These are phyloP conservation scores for Mustela lutreola DNA, from an alignment of 2,113 vertebrate species.

Conservation along the genomic window DNA sequence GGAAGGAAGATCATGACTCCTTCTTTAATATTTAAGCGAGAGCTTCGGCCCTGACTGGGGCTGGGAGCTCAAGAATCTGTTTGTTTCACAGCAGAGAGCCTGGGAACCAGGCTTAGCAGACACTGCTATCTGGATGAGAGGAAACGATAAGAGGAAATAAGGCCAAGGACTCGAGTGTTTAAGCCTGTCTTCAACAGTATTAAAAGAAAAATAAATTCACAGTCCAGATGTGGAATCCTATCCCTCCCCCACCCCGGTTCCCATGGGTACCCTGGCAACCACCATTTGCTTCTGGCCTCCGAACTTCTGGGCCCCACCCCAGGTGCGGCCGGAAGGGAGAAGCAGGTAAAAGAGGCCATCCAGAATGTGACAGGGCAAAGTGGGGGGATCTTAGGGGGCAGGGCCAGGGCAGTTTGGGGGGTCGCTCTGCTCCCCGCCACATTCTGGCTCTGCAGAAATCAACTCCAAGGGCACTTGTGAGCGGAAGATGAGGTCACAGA, in stretches of 20 bases:
- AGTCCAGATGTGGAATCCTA: slow-evolving; percentile 46
- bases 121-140: slow-evolving; percentile 1
- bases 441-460: neutral
- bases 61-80: neutral
- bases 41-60: neutral
- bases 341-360: neutral
- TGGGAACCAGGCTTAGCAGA: slow-evolving; percentile 61
- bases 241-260: neutral
- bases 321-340: neutral
- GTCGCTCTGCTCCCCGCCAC: neutral
- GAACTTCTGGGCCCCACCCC: neutral
- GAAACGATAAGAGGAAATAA: slow-evolving; percentile 58
- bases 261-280: neutral
- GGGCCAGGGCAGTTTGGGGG: neutral
- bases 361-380: neutral
- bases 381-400: neutral
- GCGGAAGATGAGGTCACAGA: slow-evolving; percentile 65
- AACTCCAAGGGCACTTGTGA: neutral
- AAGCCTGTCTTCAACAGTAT: slow-evolving; percentile 70
- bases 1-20: neutral
- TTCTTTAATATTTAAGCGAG: neutral
- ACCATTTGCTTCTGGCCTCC: neutral
- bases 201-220: slow-evolving; percentile 78
- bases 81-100: slow-evolving; percentile 32
- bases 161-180: slow-evolving; percentile 1